phyloP scores from a whole-genome alignment of 1,140 invertebrate species.

The Cotesia glomerata region DNA sequence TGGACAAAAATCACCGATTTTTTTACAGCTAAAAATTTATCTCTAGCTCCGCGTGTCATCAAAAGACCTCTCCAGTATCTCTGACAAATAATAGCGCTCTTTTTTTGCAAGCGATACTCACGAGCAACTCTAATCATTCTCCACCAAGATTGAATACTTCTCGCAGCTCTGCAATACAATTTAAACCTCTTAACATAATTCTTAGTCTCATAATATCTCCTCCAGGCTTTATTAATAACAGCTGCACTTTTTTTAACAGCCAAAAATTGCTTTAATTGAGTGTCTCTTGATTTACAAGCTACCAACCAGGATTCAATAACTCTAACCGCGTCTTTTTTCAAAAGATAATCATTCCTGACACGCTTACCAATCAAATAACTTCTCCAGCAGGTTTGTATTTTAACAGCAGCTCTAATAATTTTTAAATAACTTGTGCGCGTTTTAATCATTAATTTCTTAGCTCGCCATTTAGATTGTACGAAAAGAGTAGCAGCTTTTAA shows the following conservation, averaged over 20 bases:
- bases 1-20: slow-evolving; percentile 31
- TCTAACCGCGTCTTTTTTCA: slow-evolving; percentile 42
- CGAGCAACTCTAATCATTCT: slow-evolving; percentile 21
- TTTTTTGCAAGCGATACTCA: slow-evolving; percentile 15
- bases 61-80: slow-evolving; percentile 38
- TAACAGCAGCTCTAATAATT: slow-evolving; percentile 48
- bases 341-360: slow-evolving; percentile 54
- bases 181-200: slow-evolving; percentile 28
- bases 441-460: slow-evolving; percentile 50
- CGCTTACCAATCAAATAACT: slow-evolving; percentile 50
- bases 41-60: slow-evolving; percentile 5
- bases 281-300: slow-evolving; percentile 15
- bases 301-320: slow-evolving; percentile 46
- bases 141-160: slow-evolving; percentile 46
- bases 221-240: slow-evolving; percentile 46
- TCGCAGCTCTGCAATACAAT: slow-evolving; percentile 24
- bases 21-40: slow-evolving; percentile 21
- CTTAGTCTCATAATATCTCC: slow-evolving; percentile 33
- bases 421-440: slow-evolving; percentile 52
- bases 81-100: slow-evolving; percentile 40
- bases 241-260: slow-evolving; percentile 20
- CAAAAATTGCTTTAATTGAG: slow-evolving; percentile 35
- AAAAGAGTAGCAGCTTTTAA: slow-evolving; percentile 46
- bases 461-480: slow-evolving; percentile 60
- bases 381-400: slow-evolving; percentile 62